Base-by-base conservation (phyloP, 1,140 invertebrate genomes). In the Drosophila mayri region DNA sequence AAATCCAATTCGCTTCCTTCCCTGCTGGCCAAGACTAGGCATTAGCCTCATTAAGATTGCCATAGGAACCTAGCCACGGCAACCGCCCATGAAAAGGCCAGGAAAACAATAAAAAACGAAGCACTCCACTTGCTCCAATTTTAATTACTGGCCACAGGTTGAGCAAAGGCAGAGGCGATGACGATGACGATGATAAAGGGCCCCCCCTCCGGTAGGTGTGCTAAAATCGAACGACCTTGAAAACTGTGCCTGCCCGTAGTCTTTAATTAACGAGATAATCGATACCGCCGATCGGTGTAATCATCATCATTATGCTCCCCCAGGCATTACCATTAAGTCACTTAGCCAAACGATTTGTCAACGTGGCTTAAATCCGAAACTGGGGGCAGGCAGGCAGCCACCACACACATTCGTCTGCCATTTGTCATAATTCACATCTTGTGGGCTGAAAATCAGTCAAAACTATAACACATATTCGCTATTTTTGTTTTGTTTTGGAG, bases 181-280 rank as follows among this genome's bases (percentile, higher is more conserved):
- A 32, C 47, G 58, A 46, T 65, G 61, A 38, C 20, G 28, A 46
- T 65, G 61, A 38, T 28, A 71, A 59, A 46, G 67, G 55, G 50
- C 12, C 52, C 52, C 47, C 49, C 35, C 77, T 61, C 35, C 43
- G 74, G 77, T 66, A 85, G 77, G 73, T 86, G 74, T 59, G 78
- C 61, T 54, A 73, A 83, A 79, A 76, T 79, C 60, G 65, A 44
- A 38, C 67, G 82, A 86, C 82, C 82, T 86, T 86, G 82, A 67
- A 63, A 66, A 32, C 46, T 38, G 44, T 47, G 65, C 49, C 44
- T 55, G 46, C 20, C 60, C 11, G 46, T 32, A 20, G 47, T 50
- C 62, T 64, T 49, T 81, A 86, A 86, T 86, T 86, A 86, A 86
- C 82, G 73, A 86, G 78, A 86, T 86, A 86, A 86, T 86, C 82